Percentiles rank a stretch among this genome's conserved stretches.
Evolutionary conservation across 2,113 vertebrate genomes (phyloP).

Genomic region (Forbesichthys papilliferus): DNA sequence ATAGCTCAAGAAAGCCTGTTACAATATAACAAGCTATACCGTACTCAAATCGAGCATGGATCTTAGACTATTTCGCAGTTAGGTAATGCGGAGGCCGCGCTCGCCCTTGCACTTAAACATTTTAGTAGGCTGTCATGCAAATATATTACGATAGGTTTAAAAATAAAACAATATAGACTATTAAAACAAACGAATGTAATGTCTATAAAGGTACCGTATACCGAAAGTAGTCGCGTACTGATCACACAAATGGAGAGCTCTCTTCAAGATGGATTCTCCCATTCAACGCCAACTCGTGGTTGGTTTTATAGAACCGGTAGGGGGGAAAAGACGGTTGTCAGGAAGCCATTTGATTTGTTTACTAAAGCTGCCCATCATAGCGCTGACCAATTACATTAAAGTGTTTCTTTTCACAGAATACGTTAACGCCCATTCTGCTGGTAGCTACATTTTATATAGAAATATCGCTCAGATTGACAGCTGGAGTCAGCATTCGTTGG

Average conservation of each 20-base stretch:
- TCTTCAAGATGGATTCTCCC: conserved; percentile 79
- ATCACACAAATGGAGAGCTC: conserved; percentile 65
- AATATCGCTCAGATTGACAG: background rate
- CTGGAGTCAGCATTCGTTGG: no score
- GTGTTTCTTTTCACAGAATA: conserved; percentile 4
- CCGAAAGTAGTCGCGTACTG: conserved; percentile 50
- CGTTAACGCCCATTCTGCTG: conserved; percentile 26
- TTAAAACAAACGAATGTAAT: background rate
- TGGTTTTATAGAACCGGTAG: conserved; percentile 76
- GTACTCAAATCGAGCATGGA: conserved; percentile 36
- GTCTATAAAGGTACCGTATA: conserved; percentile 12
- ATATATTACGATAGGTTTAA: background rate
- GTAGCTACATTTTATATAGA: background rate
- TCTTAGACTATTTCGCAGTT: conserved; percentile 54
- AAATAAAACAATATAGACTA: conserved; percentile 19
- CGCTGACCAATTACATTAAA: conserved; percentile 36
- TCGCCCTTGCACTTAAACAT: background rate
- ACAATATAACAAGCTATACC: conserved; percentile 4
- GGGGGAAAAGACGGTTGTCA: conserved; percentile 43
- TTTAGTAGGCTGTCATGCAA: no score
- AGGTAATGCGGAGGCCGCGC: conserved; percentile 65
- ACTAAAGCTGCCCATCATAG: conserved; percentile 28
- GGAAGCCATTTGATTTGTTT: conserved; percentile 51
- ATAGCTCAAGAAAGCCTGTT: background rate
- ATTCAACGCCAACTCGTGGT: conserved; percentile 76